phyloP scores from a whole-genome alignment of 1,140 invertebrate species.

The Zaprionus tsacasi region DNA sequence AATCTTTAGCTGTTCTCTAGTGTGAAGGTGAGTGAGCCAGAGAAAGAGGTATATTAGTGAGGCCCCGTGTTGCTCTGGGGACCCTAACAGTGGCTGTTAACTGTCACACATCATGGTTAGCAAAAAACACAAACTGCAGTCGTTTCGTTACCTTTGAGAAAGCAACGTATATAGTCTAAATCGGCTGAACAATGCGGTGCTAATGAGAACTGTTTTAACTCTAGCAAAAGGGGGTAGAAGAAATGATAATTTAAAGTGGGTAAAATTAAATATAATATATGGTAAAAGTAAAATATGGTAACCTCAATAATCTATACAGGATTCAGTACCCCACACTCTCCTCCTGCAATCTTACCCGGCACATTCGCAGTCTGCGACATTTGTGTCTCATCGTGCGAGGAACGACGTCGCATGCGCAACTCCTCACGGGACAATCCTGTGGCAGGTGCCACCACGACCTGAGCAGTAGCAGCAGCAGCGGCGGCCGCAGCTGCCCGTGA shows the following conservation, averaged over 20 bases:
- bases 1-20: not conserved
- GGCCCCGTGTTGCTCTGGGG: not conserved
- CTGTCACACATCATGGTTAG: slow-evolving; percentile 38
- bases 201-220: slow-evolving; percentile 77
- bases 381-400: slow-evolving; percentile 83
- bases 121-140: slow-evolving; percentile 36
- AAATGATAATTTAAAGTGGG: slow-evolving; percentile 18
- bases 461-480: slow-evolving; percentile 71
- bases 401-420: slow-evolving; percentile 79
- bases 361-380: slow-evolving; percentile 65
- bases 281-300: not conserved
- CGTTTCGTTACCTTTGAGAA: slow-evolving; percentile 78
- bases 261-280: slow-evolving; percentile 11
- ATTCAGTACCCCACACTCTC: no score
- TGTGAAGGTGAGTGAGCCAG: slow-evolving; percentile 4
- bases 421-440: slow-evolving; percentile 74
- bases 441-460: slow-evolving; percentile 27
- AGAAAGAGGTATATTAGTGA: not conserved
- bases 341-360: slow-evolving; percentile 60
- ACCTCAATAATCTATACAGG: no score
- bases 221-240: slow-evolving; percentile 49
- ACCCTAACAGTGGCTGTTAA: slow-evolving; percentile 26
- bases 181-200: slow-evolving; percentile 82
- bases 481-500: slow-evolving; percentile 77
- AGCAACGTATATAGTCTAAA: slow-evolving; percentile 84